Percentiles rank a stretch among this genome's conserved stretches.
These are phyloP conservation scores for Daphoenositta chrysoptera DNA, from an alignment of 2,113 vertebrate genomes.

Conservation along the genomic window DNA sequence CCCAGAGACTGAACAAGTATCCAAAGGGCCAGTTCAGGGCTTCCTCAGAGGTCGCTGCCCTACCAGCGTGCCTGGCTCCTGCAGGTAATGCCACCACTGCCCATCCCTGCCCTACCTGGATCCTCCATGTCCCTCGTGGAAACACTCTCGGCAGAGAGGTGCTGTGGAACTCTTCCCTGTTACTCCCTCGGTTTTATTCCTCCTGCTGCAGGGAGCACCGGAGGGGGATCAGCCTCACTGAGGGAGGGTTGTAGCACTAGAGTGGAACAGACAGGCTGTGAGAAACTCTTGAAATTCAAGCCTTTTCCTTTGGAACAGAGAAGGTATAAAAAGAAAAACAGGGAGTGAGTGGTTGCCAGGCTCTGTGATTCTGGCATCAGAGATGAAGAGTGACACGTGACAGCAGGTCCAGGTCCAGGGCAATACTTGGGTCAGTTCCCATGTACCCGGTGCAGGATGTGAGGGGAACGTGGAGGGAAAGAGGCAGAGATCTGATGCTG, in stretches of 20 bases:
- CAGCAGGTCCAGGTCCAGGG: not conserved
- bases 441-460: rapidly evolving
- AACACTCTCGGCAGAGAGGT: rapidly evolving
- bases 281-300: not conserved
- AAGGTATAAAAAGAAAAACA: not conserved
- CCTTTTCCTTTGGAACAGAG: not conserved
- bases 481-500: not conserved
- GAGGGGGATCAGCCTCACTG: rapidly evolving
- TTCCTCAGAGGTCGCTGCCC: not conserved
- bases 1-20: not conserved
- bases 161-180: not conserved
- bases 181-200: rapidly evolving
- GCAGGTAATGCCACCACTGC: rapidly evolving
- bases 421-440: not conserved
- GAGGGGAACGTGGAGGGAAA: not conserved
- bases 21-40: not conserved
- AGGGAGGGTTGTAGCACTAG: not conserved
- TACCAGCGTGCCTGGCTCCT: rapidly evolving
- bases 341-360: rapidly evolving
- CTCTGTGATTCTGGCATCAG: not conserved
- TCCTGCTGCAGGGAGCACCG: not conserved
- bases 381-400: rapidly evolving
- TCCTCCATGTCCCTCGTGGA: not conserved
- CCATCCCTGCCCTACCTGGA: rapidly evolving
- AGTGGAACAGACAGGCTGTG: not conserved